Evolutionary conservation across 2,113 vertebrate genomes (phyloP).

Genomic region (Scopus umbretta): DNA sequence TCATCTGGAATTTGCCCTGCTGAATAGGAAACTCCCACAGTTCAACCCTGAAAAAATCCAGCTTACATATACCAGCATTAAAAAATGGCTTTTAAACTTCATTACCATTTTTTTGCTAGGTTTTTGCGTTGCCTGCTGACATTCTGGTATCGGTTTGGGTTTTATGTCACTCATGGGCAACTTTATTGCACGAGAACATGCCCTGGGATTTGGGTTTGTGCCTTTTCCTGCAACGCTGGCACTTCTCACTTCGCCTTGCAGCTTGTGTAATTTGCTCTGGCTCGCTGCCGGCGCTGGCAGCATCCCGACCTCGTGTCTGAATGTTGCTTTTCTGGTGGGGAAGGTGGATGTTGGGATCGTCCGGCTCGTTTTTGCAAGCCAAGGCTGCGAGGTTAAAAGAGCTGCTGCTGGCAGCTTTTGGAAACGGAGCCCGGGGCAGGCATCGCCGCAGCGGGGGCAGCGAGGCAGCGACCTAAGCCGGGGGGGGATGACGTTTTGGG

Average conservation of each 20-base stretch:
- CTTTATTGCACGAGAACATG: neutral
- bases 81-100: neutral
- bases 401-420: neutral
- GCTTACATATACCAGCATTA: neutral
- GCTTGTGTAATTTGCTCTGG: rapidly evolving
- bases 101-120: neutral
- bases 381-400: too few relatives aligned
- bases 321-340: neutral
- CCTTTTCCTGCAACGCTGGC: neutral
- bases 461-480: too few relatives aligned
- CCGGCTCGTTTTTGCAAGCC: neutral
- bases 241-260: neutral
- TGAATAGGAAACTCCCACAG: too few relatives aligned
- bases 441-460: neutral
- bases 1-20: neutral
- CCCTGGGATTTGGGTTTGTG: neutral
- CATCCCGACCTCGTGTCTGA: rapidly evolving
- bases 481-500: neutral
- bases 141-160: neutral
- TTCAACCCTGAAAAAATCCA: neutral
- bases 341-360: too few relatives aligned
- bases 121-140: neutral
- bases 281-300: neutral
- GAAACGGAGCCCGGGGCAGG: neutral
- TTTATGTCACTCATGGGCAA: neutral